phyloP scores from a whole-genome alignment of 2,113 vertebrate species.

The Mobula birostris region DNA sequence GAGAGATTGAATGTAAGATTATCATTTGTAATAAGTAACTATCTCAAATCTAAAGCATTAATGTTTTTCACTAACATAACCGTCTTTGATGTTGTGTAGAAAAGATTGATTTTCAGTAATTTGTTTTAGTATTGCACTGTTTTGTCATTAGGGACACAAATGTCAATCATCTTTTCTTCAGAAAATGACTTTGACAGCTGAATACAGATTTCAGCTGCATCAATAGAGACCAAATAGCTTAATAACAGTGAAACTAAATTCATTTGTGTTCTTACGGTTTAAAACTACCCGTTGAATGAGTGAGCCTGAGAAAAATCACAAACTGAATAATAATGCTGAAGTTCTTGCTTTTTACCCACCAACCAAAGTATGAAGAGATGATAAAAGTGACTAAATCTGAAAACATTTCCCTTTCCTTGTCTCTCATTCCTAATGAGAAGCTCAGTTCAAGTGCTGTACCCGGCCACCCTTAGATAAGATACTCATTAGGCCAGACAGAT shows the following conservation, averaged over 20 bases:
- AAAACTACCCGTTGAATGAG: conserved; percentile 1
- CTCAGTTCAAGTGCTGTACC: conserved; percentile 33
- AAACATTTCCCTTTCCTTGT: not conserved
- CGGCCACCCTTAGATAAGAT: conserved; percentile 36
- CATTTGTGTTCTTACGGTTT: not conserved
- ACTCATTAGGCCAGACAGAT: conserved; percentile 36
- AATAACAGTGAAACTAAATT: conserved; percentile 26
- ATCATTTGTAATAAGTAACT: not conserved
- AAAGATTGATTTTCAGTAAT: conserved; percentile 47
- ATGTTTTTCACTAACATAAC: not conserved
- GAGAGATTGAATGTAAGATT: not conserved
- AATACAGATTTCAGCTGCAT: conserved; percentile 57
- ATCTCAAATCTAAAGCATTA: not conserved
- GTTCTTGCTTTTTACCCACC: not conserved
- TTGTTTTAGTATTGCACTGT: conserved; percentile 50
- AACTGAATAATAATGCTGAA: conserved; percentile 4
- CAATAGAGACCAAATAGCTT: conserved; percentile 40
- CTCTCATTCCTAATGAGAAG: not conserved
- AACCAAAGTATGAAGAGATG: not conserved
- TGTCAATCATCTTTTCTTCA: conserved; percentile 58
- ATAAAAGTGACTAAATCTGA: not conserved
- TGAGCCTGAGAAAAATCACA: not conserved
- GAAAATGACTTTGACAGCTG: conserved; percentile 63
- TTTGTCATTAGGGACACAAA: conserved; percentile 51
- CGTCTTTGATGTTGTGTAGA: conserved; percentile 16